These are phyloP conservation scores for Catagonus wagneri DNA, from an alignment of 2,113 vertebrate genomes.

Conservation along the genomic window DNA sequence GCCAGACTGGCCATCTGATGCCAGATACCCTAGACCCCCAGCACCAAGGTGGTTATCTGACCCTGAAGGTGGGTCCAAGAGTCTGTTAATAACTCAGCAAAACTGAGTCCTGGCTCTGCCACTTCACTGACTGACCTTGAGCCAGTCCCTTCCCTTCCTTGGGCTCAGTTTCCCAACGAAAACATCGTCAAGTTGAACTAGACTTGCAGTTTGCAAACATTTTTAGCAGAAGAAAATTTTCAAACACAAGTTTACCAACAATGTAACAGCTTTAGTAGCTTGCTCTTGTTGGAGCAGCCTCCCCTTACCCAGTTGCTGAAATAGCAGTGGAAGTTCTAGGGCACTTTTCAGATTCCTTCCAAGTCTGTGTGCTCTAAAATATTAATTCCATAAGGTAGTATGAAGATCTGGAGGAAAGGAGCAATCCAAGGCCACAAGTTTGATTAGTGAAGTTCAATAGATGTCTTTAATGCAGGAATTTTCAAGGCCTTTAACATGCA, in stretches of 20 bases:
- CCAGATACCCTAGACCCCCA: too few relatives aligned
- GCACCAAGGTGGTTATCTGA: neutral
- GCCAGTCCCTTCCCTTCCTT: neutral
- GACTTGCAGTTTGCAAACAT: neutral
- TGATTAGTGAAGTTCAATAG: neutral
- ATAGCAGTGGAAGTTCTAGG: neutral
- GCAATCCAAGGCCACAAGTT: neutral
- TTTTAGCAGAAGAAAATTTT: conserved; percentile 11
- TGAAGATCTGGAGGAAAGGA: neutral
- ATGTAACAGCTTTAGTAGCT: neutral
- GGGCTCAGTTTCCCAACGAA: neutral
- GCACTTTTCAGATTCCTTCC: neutral
- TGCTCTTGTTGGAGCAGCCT: neutral
- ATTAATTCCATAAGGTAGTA: neutral
- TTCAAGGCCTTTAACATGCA: neutral
- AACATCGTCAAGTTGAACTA: neutral
- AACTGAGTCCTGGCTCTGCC: neutral
- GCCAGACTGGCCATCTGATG: neutral
- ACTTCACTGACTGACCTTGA: neutral
- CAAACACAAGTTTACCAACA: neutral
- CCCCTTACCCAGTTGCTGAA: neutral
- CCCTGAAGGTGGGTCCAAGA: neutral
- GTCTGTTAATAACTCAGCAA: neutral
- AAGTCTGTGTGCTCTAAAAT: neutral
- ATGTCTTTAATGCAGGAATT: neutral